Percentiles rank a stretch among this genome's conserved stretches.
These are phyloP conservation scores for Drosophila bifasciata DNA, from an alignment of 1,140 invertebrate genomes.

Conservation along the genomic window DNA sequence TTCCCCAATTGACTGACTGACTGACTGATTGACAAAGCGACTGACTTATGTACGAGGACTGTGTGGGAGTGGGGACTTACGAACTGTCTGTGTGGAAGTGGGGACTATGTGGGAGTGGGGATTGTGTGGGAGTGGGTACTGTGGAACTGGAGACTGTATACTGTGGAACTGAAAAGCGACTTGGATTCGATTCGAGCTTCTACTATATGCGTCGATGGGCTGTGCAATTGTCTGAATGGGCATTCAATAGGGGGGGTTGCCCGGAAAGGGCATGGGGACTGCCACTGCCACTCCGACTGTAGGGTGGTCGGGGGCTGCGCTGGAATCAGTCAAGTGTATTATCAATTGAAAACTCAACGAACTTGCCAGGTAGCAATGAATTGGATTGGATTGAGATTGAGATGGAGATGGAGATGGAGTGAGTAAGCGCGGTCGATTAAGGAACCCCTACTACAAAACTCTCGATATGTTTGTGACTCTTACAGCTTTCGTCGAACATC, in stretches of 20 bases:
- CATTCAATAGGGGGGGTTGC: constrained; percentile 53
- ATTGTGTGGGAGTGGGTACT: constrained; percentile 8
- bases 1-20: constrained; percentile 56
- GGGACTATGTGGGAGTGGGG: constrained; percentile 7
- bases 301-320: background rate
- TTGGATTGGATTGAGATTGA: constrained; percentile 42
- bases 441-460: background rate
- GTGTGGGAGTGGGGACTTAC: constrained; percentile 8
- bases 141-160: no score
- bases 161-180: no score
- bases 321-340: constrained; percentile 72
- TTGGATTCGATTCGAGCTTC: background rate
- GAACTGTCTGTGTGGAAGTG: no score
- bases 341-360: constrained; percentile 76
- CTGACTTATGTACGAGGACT: constrained; percentile 37
- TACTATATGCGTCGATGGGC: constrained; percentile 11
- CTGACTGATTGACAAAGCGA: constrained; percentile 38
- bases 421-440: constrained; percentile 43
- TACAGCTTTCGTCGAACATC: no score
- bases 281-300: no score
- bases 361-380: constrained; percentile 60
- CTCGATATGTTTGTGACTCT: background rate
- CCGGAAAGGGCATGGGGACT: constrained; percentile 16
- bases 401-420: constrained; percentile 41
- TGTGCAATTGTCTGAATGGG: constrained; percentile 72